A percentile compares a stretch with the other conserved stretches of the same genome.
These are phyloP conservation scores for Trichogramma dendrolimi DNA, from an alignment of 2,888 invertebrate species.

Conservation along the genomic window DNA sequence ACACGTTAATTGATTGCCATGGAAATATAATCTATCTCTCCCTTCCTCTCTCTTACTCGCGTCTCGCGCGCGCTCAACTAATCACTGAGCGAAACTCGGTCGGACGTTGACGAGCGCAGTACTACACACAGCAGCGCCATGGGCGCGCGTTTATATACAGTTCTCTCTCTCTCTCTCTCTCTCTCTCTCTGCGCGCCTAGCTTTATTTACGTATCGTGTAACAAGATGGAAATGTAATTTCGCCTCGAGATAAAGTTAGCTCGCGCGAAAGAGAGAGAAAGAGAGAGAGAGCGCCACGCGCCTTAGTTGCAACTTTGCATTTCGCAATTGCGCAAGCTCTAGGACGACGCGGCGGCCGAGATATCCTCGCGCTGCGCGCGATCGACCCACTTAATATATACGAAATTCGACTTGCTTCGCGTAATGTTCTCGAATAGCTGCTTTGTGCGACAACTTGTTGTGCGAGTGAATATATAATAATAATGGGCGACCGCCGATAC, in stretches of 20 bases:
- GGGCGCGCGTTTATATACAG: background rate
- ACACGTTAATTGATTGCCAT: no score
- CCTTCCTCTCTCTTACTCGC: background rate
- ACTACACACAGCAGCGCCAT: background rate
- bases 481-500: background rate
- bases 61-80: constrained; percentile 31
- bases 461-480: background rate
- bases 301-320: no score
- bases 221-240: constrained; percentile 42
- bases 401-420: background rate
- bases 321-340: no score
- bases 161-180: no score
- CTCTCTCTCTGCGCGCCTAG: background rate
- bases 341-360: constrained; percentile 19
- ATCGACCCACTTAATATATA: background rate
- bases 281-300: no score
- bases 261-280: constrained; percentile 6
- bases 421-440: background rate
- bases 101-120: constrained; percentile 38
- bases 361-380: background rate
- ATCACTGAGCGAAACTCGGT: constrained; percentile 39
- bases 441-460: background rate
- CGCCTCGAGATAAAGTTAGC: constrained; percentile 40
- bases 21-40: no score
- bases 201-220: constrained; percentile 40